These are phyloP conservation scores for Sus cebifrons DNA, from an alignment of 2,797 vertebrate species.

Conservation along the genomic window DNA sequence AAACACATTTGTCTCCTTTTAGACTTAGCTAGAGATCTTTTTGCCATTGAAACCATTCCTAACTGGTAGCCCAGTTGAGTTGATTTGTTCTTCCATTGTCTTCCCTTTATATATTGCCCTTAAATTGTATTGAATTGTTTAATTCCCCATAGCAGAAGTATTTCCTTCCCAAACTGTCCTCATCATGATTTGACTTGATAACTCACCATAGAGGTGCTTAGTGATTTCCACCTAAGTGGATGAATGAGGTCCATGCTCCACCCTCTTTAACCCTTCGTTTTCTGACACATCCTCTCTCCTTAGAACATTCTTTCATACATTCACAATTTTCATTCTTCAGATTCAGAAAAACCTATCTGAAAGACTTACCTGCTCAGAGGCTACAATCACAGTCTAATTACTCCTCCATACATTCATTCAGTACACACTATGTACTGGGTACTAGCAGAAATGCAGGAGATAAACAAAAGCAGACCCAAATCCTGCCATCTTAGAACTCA, in stretches of 20 bases:
- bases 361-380: neutral
- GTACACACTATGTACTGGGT: neutral
- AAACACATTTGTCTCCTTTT: neutral
- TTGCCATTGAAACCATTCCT: neutral
- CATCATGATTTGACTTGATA: neutral
- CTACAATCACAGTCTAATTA: neutral
- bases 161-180: constrained; percentile 38
- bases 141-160: neutral
- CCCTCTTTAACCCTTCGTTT: neutral
- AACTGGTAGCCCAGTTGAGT: neutral
- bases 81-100: neutral
- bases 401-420: neutral
- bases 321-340: neutral
- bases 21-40: neutral
- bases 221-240: neutral
- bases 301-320: neutral
- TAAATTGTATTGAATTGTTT: neutral
- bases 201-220: neutral
- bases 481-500: neutral
- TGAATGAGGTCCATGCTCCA: neutral
- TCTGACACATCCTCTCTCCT: neutral
- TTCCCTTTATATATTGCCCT: neutral
- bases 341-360: neutral
- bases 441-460: neutral
- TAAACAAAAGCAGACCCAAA: neutral